Evolutionary conservation across 2,888 invertebrate genomes (phyloP), one percentile per base, ranked within the genome.

Genomic region (Meganola albula): DNA sequence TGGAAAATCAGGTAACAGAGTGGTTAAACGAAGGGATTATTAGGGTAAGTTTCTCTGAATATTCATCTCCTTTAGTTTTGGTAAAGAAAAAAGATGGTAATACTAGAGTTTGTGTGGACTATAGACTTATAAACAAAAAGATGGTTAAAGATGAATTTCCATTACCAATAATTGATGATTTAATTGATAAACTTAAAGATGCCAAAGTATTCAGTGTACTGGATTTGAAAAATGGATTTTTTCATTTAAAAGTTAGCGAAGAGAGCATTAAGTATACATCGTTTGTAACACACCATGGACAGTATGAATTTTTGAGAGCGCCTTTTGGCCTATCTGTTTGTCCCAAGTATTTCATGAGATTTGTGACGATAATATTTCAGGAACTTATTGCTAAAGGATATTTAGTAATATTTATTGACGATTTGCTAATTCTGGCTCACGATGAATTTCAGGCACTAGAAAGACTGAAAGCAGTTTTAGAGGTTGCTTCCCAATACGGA

Each of bases 241-340:
- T 24, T 69, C n/a, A 74, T 43, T 58, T 72, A 8, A 40, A 33
- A 1, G 32, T 68, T 1, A 51, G 52, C 7, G 45, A 48, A 24
- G 31, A 45, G 9, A 47, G 39, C 10, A 10, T 56, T 24, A 57
- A 61, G 37, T 73, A 68, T 31, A 70, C 69, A 1, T 37, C 72
- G 0, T 75, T 74, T 49, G 64, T 72, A 2, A 65, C 63, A 2
- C 60, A 39, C 2, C 40, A 53, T 27, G 69, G 70, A 8, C 74
- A 75, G 24, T 74, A 48, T 45, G 70, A 77, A 44, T 71, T 75
- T 39, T 27, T 58, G n/a, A 53, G 39, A 40, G 58, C 61, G 7
- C 74, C 72, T 1, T 77, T 78, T 56, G 74, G 76, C 4, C 39
- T 74, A 2, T 66, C 59, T 6, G 66, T 63, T 14, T 52, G 58